A percentile compares a stretch with the other conserved stretches of the same genome.
phyloP scores from a whole-genome alignment of 1,140 invertebrate genomes.

The Diplogasteroides magnus region DNA sequence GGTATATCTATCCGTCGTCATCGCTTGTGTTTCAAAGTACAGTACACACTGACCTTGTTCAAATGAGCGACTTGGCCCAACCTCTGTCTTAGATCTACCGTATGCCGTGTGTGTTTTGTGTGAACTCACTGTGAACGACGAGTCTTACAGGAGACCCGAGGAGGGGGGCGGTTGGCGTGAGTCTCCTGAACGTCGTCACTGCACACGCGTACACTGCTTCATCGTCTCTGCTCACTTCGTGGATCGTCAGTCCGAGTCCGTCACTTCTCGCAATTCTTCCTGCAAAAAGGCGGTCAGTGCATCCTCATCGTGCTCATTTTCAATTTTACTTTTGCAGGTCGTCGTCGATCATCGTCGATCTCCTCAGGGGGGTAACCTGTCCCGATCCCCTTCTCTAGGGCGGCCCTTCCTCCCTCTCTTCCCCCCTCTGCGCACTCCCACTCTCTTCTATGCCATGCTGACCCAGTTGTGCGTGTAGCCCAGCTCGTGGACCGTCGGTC shows the following conservation, averaged over 20 bases:
- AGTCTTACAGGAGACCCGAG: conserved; percentile 29
- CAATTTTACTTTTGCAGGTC: conserved; percentile 3
- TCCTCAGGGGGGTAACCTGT: background rate
- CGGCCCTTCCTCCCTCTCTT: background rate
- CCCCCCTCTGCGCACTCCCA: background rate
- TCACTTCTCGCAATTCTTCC: conserved; percentile 39
- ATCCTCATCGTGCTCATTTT: background rate
- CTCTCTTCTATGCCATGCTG: conserved; percentile 2
- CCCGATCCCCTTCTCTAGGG: background rate
- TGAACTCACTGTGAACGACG: conserved; percentile 34
- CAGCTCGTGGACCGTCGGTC: conserved; percentile 10
- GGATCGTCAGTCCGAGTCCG: conserved; percentile 39
- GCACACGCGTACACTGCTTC: conserved; percentile 36
- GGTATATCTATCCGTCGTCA: too few species aligned
- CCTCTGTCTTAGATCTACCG: too few species aligned
- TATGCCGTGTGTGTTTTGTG: too few species aligned
- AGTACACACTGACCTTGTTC: too few species aligned
- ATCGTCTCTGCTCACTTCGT: conserved; percentile 33
- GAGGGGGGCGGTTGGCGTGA: conserved; percentile 18
- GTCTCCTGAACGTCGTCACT: conserved; percentile 33
- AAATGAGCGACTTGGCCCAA: too few species aligned
- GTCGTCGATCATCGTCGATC: conserved; percentile 6
- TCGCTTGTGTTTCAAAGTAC: too few species aligned
- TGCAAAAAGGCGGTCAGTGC: conserved; percentile 15
- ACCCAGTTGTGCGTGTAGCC: conserved; percentile 6